Percentiles rank a stretch among this genome's conserved stretches.
phyloP scores from a whole-genome alignment of 2,888 invertebrate species.

The Bellardia bayeri region DNA sequence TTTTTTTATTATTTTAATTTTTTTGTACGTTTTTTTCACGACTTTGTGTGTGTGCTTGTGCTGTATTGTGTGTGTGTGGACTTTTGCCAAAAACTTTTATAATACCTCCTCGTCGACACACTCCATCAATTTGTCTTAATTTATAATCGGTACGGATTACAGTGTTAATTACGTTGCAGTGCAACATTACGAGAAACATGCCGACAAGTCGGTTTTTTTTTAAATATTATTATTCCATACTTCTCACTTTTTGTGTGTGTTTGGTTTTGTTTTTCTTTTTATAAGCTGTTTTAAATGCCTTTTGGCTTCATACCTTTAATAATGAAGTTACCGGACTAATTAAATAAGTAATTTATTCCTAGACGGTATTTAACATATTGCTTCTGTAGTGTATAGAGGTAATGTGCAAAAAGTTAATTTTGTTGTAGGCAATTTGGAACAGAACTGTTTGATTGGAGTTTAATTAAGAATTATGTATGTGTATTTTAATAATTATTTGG shows the following conservation, averaged over 20 bases:
- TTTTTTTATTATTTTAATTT: slow-evolving; percentile 39
- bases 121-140: slow-evolving; percentile 78
- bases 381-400: not conserved
- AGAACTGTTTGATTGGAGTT: not conserved
- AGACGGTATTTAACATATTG: slow-evolving; percentile 40
- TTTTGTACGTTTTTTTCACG: slow-evolving; percentile 1
- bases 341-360: slow-evolving; percentile 60
- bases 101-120: slow-evolving; percentile 75
- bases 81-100: slow-evolving; percentile 74
- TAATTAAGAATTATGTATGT: too few species aligned
- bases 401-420: not conserved
- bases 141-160: slow-evolving; percentile 78
- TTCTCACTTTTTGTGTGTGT: slow-evolving; percentile 61
- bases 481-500: too few species aligned
- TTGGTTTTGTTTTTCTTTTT: slow-evolving; percentile 5
- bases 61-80: slow-evolving; percentile 47
- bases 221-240: slow-evolving; percentile 58
- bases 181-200: slow-evolving; percentile 71
- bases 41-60: not conserved
- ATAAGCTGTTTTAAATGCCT: slow-evolving; percentile 70
- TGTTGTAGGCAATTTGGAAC: not conserved
- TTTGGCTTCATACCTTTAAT: slow-evolving; percentile 69
- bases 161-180: slow-evolving; percentile 77
- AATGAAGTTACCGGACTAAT: slow-evolving; percentile 64
- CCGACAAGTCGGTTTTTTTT: slow-evolving; percentile 70